Evolutionary conservation across 2,888 invertebrate genomes (phyloP).

Genomic region (Syrista parreyssii): DNA sequence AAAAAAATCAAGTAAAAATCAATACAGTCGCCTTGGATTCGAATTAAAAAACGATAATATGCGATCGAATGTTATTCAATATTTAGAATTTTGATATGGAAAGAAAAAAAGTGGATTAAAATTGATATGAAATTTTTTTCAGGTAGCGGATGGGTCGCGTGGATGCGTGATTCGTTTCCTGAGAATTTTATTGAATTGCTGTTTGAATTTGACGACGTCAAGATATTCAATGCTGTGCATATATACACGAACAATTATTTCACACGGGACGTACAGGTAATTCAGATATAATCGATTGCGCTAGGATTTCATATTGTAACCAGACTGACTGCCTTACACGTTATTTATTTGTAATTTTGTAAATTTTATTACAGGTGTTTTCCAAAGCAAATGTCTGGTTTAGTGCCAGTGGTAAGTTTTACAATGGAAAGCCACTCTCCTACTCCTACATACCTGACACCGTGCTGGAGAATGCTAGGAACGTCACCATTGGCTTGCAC

Average conservation of each 20-base stretch:
- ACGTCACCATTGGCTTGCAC: slow-evolving; percentile 76
- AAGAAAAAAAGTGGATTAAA: not conserved
- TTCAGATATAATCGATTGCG: slow-evolving; percentile 23
- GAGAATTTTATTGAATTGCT: slow-evolving; percentile 73
- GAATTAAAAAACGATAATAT: not conserved
- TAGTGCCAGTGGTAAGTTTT: slow-evolving; percentile 71
- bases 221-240: slow-evolving; percentile 76
- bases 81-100: not conserved
- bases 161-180: slow-evolving; percentile 73
- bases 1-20: not conserved
- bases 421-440: slow-evolving; percentile 69
- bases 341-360: not conserved
- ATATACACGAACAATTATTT: slow-evolving; percentile 80
- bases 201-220: slow-evolving; percentile 77
- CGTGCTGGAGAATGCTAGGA: slow-evolving; percentile 74
- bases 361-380: slow-evolving; percentile 69
- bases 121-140: slow-evolving; percentile 27
- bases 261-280: slow-evolving; percentile 75
- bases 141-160: slow-evolving; percentile 83
- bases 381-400: slow-evolving; percentile 75
- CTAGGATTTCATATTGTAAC: not conserved
- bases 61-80: not conserved
- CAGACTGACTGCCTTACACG: not conserved
- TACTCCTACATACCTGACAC: slow-evolving; percentile 73
- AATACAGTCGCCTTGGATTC: not conserved